Base-by-base conservation (phyloP, 2,113 vertebrate genomes). In the Hydrochoerus hydrochaeris region DNA sequence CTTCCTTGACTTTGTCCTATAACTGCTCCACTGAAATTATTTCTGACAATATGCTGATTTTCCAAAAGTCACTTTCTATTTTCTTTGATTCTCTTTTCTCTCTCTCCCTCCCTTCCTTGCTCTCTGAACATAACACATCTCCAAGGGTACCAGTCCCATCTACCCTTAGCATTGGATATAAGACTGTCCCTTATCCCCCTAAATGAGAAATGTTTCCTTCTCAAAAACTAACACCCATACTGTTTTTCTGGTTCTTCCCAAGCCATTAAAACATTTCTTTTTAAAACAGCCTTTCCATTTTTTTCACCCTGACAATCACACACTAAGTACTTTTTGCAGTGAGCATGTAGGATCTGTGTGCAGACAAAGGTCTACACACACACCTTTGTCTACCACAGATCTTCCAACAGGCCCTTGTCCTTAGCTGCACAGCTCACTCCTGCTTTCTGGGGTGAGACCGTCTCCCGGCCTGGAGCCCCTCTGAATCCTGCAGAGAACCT, bases 41-140 rank as follows among this genome's bases (percentile, higher is more conserved):
- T 96, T 90, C 67, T 90, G n/a, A 96, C 12, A 92, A 87, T 49
- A 63, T 30, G 12, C 30, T 77, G 12, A 73, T 11, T 84, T 95
- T 93, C 69, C 69, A 71, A 46, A 75, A 54, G 13, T 32, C 2
- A 11, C 54, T 89, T 62, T 38, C 20, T 84, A 52, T 57, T 83
- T 86, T 38, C 41, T 83, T 41, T 58, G 32, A 22, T 41, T 22
- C 35, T 49, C 1, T 73, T 44, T 30, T 46, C 73, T 77, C 41
- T 77, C 26, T 3, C 41, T 46, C 26, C 26, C 41, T 77, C 44
- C 13, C 26, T 46, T 77, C 44, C 26, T 28, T 77, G 26, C 24
- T 46, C 46, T 75, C 73, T 75, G 73, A 75, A 75, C 24, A 22
- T 46, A 75, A 28, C 12, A 28, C 41, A 46, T 80, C 67, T 87